Conservation (phyloP, 1,140 invertebrate species). For the Zelostemma sp. region DNA sequence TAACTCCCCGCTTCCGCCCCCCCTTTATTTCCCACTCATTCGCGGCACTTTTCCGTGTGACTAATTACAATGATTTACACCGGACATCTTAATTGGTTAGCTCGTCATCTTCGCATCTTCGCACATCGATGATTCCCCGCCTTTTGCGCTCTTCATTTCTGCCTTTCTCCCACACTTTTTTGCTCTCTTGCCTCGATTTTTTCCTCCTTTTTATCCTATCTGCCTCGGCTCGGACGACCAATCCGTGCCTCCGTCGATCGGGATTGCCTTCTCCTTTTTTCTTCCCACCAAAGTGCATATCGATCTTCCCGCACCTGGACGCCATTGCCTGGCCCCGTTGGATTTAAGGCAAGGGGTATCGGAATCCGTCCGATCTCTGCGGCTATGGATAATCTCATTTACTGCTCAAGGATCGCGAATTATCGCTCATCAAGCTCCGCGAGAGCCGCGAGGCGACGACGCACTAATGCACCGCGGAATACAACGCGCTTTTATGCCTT, state of each 20-base stretch:
- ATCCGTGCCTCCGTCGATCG: constrained; percentile 48
- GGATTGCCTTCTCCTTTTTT: constrained; percentile 51
- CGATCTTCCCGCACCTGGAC: constrained; percentile 50
- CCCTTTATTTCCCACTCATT: constrained; percentile 6
- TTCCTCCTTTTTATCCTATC: constrained; percentile 49
- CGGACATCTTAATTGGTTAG: background rate
- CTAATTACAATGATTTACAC: background rate
- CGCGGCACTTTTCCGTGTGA: no score
- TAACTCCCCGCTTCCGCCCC: constrained; percentile 13
- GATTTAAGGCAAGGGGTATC: constrained; percentile 53
- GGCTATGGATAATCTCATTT: constrained; percentile 50
- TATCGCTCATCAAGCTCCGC: constrained; percentile 40
- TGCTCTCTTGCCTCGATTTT: constrained; percentile 35
- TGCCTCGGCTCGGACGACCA: constrained; percentile 44
- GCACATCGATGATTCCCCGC: constrained; percentile 20
- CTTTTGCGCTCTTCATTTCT: constrained; percentile 41
- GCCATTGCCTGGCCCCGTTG: constrained; percentile 52
- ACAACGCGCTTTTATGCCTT: no score
- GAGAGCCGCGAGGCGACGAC: constrained; percentile 36
- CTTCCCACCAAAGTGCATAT: constrained; percentile 51
- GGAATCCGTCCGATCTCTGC: constrained; percentile 51
- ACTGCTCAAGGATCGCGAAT: constrained; percentile 42
- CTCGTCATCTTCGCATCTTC: background rate
- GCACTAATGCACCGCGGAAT: no score
- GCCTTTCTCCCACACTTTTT: constrained; percentile 37